These are phyloP conservation scores for Anagyrus pseudococci DNA, from an alignment of 2,888 invertebrate genomes.

Conservation along the genomic window DNA sequence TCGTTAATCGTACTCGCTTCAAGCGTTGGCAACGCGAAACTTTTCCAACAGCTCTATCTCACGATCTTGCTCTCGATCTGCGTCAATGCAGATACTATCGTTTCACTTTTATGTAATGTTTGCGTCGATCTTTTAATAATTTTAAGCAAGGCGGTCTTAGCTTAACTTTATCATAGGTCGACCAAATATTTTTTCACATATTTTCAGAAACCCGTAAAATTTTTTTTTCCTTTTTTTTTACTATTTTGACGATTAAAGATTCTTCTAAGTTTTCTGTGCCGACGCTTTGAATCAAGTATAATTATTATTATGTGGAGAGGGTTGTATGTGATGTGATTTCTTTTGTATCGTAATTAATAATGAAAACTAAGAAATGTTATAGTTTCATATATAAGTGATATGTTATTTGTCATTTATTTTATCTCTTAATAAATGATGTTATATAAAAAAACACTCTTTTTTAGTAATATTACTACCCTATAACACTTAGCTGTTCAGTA, in stretches of 20 bases:
- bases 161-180: conserved; percentile 53
- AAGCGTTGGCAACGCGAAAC: conserved; percentile 38
- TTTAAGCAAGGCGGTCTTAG: conserved; percentile 57
- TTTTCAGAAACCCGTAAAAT: conserved; percentile 21
- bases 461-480: not conserved
- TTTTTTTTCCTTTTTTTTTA: conserved; percentile 38
- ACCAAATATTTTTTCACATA: no score
- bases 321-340: conserved; percentile 62
- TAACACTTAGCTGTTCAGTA: not conserved
- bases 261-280: conserved; percentile 37
- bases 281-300: conserved; percentile 39
- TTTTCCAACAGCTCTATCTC: no score
- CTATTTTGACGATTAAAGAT: conserved; percentile 34
- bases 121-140: conserved; percentile 47
- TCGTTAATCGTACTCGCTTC: conserved; percentile 39
- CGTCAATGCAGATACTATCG: no score
- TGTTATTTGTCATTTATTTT: conserved; percentile 63
- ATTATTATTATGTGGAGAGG: conserved; percentile 47
- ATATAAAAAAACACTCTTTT: conserved; percentile 51
- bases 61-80: no score
- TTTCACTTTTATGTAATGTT: no score
- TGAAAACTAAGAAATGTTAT: conserved; percentile 62
- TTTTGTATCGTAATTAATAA: conserved; percentile 61
- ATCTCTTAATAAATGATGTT: conserved; percentile 62
- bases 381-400: conserved; percentile 63